Base-by-base conservation (phyloP, 2,797 vertebrate species). In the Sebastiscus tertius region DNA sequence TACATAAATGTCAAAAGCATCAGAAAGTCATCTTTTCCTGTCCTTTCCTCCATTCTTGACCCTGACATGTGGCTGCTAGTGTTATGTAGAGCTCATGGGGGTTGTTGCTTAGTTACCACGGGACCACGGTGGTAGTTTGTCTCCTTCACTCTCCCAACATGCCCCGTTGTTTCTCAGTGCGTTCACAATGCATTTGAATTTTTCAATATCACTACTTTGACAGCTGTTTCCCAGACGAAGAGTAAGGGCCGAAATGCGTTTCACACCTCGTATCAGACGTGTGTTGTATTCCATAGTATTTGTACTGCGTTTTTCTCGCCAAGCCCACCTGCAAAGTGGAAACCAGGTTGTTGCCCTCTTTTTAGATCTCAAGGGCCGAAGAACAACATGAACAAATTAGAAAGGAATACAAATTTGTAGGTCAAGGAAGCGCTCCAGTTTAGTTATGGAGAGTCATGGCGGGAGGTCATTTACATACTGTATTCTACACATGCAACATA, bases 361-460 rank as follows among this genome's bases (percentile, higher is more conserved):
- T 85, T 77, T 36, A 71, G 55, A 65, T 80, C 68, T 80, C 76
- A 64, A 56, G 55, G 86, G 78, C 73, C n/a, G 7, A 72, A 73
- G 49, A 82, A 73, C 59, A 89, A 69, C 81, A 75, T 82, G 72
- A 91, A 88, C 73, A 87, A 90, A 91, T 87, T 83, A 81, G 66
- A 72, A 65, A 72, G n/a, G 83, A 87, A 93, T 89, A 72, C 79
- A 77, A 63, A 71, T 87, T 87, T 93, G 66, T 88, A 84, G 89
- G 88, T 86, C 89, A 92, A 62, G 80, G 55, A 54, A 62, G 68
- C 12, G 67, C 29, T 89, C 66, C 58, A 77, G 26, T 77, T 87
- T 80, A 72, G 68, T 69, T 54, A 34, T 39, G 36, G 55, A 60
- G 66, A 82, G 79, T 79, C 71, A 55, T 39, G 46, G 31, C 14